phyloP scores from a whole-genome alignment of 2,113 vertebrate species.

The Colossoma macropomum region DNA sequence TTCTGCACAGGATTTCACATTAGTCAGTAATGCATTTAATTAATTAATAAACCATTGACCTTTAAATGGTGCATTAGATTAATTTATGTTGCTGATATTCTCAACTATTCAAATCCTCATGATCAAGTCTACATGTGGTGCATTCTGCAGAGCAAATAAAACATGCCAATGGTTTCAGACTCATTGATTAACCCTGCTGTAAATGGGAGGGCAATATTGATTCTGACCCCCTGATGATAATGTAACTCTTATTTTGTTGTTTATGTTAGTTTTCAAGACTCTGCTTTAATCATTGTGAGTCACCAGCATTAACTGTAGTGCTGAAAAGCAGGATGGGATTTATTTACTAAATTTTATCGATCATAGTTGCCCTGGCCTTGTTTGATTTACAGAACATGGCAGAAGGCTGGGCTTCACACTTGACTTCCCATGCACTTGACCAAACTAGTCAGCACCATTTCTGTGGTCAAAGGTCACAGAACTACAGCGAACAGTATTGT shows the following conservation, averaged over 20 bases:
- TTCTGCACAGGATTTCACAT: too few species aligned
- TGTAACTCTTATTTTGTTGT: slow-evolving; percentile 36
- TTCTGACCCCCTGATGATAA: slow-evolving; percentile 36
- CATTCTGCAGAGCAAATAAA: background rate
- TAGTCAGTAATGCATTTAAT: background rate
- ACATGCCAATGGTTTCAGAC: background rate
- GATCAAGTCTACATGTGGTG: background rate
- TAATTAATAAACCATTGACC: background rate
- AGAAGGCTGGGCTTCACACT: slow-evolving; percentile 31
- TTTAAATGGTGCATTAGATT: background rate
- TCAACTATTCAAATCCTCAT: background rate
- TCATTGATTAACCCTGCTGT: slow-evolving; percentile 42
- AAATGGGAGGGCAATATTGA: slow-evolving; percentile 34
- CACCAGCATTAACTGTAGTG: slow-evolving; percentile 39
- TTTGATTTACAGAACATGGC: slow-evolving; percentile 52
- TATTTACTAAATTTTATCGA: slow-evolving; percentile 54
- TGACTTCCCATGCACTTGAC: slow-evolving; percentile 48
- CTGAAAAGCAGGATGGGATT: slow-evolving; percentile 53
- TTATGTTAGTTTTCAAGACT: slow-evolving; percentile 47
- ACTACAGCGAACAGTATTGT: slow-evolving; percentile 22
- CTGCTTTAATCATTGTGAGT: slow-evolving; percentile 50
- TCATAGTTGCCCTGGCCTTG: slow-evolving; percentile 18
- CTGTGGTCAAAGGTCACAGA: slow-evolving; percentile 36
- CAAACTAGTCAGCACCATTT: slow-evolving; percentile 41
- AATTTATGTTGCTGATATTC: background rate